Percentiles rank a stretch among this genome's conserved stretches.
Conservation (phyloP, 2,797 vertebrate species). For the Gobionotothen gibberifrons region DNA sequence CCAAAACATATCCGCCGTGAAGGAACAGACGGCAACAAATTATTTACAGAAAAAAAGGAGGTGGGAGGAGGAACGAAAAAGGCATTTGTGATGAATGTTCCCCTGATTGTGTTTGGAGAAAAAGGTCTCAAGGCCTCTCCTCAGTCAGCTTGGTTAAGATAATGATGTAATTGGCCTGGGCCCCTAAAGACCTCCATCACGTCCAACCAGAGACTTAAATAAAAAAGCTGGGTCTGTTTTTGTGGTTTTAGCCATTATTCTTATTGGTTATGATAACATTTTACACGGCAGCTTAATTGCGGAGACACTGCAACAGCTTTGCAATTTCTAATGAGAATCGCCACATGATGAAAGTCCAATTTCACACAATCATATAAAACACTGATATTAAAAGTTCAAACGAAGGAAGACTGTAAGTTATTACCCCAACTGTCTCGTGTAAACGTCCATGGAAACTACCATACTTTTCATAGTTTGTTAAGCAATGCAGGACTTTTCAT, state of each 20-base stretch:
- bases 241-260: conserved; percentile 29
- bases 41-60: too few species aligned
- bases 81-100: conserved; percentile 32
- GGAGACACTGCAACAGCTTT: background rate
- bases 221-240: background rate
- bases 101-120: conserved; percentile 45
- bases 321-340: background rate
- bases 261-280: conserved; percentile 35
- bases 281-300: conserved; percentile 16
- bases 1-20: conserved; percentile 23
- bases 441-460: background rate
- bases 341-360: background rate
- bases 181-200: conserved; percentile 55
- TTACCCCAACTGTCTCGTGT: background rate
- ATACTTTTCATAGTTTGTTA: background rate
- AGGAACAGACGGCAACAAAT: background rate
- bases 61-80: conserved; percentile 3
- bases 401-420: background rate
- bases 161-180: conserved; percentile 66
- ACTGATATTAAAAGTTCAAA: conserved; percentile 4
- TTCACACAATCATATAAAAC: background rate
- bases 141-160: conserved; percentile 46
- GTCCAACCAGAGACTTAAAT: conserved; percentile 6
- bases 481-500: background rate
- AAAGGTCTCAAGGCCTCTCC: conserved; percentile 44